Evolutionary conservation across 2,888 invertebrate species (phyloP), one percentile per base, ranked within the genome.

Genomic region (Plebejus anna): DNA sequence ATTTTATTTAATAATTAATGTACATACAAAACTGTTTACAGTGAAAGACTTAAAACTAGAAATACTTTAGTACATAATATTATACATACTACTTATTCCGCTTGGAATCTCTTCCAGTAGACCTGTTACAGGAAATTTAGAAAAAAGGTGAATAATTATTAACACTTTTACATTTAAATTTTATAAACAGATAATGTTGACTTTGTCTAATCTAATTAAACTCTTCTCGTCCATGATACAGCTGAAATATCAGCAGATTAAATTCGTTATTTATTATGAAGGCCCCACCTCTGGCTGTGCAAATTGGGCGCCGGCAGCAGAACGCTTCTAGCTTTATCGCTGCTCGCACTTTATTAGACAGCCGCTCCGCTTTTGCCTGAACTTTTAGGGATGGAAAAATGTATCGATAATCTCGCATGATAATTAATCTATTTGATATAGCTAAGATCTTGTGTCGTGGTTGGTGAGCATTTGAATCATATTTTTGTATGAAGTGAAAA

Each of bases 271-370:
- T 73, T 73, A 73, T 73, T 73, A 73, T 73, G 73, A 73, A 73
- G 16, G 55, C 55, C 55, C 73, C 55, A 73, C 73, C 73, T 73
- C 73, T 73, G 51, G 73, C 73, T 75, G 70, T 75, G 70, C 59
- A 76, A 76, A 77, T 73, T 76, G 77, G 77, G 71, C 77, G 77
- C 70, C 71, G 72, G 76, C 76, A 72, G 70, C 42, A 61, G 61
- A 73, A 59, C 76, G 75, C 76, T 78, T 61, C 75, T 57, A 75
- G 75, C 76, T 76, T 76, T 78, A 75, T 76, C 76, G 76, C 73
- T 55, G 57, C 76, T 78, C 75, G 70, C 76, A 75, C 38, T 78
- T 77, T 78, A 78, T 78, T 77, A 78, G 75, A 78, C 76, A 77
- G 73, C 61, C 59, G 75, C 75, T 57, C 51, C 73, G 55, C 73